Evolutionary conservation across 2,113 vertebrate genomes (phyloP), one percentile per base, ranked within the genome.

Genomic region (Lucifuga dentata): DNA sequence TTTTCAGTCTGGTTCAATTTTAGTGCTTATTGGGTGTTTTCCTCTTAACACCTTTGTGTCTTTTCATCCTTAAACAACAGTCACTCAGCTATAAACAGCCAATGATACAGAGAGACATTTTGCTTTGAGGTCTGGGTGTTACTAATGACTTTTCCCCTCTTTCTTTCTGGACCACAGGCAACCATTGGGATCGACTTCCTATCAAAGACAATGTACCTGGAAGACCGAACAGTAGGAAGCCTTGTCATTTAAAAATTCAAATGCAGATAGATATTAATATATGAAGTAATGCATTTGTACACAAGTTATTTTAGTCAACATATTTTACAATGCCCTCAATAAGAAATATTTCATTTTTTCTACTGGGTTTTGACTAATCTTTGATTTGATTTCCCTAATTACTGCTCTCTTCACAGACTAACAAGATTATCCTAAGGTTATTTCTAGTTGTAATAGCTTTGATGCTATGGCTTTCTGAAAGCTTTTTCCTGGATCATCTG

Each of bases 191-290:
- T 93, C 38, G 92, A 93, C 88, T 93, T 93, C 79, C 69, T 93
- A 81, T 93, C 92, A 44, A 93, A 93, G 87, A 93, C 92, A 26
- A 93, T 93, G 92, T 93, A 93, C 84, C 85, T 93, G 90, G 92
- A 93, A 58, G 92, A 93, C 73, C 89, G 92, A 84, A 93, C 92
- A 81, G 92, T 93, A 90, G 80, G 90, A 68, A 26, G 41, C 24
- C 35, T 77, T 39, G 8, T 26, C 33, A 24, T 19, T 73, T 81
- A 44, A 5, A 19, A 17, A 51, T 48, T 39, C 33, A 53, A 48
- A 24, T 32, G 16, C 29, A 46, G 33, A 53, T 17, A 38, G 19
- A 66, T 29, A 39, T 20, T 11, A 9, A 5, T 20, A 38, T 11
- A 73, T 21, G 6, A 43, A 56, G 49, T 11, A 0, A 17, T 57